Evolutionary conservation across 2,888 invertebrate genomes (phyloP).

Genomic region (Stenichneumon culpator): DNA sequence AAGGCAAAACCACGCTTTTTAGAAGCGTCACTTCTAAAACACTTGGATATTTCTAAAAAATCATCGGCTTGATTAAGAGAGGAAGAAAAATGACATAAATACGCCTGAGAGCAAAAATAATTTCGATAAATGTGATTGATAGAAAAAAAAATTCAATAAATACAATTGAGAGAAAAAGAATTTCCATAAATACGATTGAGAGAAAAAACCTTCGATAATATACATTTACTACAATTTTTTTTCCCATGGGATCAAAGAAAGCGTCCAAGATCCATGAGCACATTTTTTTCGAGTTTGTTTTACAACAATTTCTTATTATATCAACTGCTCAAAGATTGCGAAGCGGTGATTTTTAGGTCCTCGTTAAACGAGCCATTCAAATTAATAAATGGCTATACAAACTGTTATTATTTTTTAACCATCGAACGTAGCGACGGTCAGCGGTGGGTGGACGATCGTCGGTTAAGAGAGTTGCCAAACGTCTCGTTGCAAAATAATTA

Average conservation of each 20-base stretch:
- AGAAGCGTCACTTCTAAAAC: too few relatives aligned
- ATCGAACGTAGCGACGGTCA: not conserved
- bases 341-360: too few relatives aligned
- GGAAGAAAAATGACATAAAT: not conserved
- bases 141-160: not conserved
- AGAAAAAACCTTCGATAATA: not conserved
- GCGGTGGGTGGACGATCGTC: slow-evolving; percentile 9
- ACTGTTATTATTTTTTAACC: not conserved
- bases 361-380: not conserved
- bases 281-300: not conserved
- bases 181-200: not conserved
- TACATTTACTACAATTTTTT: too few relatives aligned
- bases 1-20: too few relatives aligned
- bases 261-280: too few relatives aligned
- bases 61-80: not conserved
- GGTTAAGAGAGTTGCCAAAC: slow-evolving; percentile 50
- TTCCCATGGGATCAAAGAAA: too few relatives aligned
- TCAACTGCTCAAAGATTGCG: not conserved
- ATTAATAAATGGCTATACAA: not conserved
- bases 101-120: not conserved
- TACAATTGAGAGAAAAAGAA: not conserved
- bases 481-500: slow-evolving; percentile 61
- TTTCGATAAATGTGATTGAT: not conserved
- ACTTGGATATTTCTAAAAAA: too few relatives aligned
- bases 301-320: not conserved